A percentile compares a stretch with the other conserved stretches of the same genome.
Conservation (phyloP, 23 tunicate species). For the Clavelina lepadiformis region DNA sequence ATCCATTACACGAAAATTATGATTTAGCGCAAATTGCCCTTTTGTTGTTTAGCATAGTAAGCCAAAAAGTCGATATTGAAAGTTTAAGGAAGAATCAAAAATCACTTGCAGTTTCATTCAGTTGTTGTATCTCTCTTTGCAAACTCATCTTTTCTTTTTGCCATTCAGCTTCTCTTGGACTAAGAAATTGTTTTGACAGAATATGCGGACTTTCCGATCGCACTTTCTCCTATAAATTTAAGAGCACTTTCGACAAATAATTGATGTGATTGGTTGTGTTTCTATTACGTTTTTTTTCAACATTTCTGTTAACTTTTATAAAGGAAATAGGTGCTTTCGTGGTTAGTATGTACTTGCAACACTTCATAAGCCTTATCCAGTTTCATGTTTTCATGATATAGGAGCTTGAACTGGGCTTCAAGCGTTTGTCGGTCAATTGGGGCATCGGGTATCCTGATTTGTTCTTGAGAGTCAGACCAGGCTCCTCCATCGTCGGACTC, state of each 20-base stretch:
- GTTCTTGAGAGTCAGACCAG: slow-evolving; percentile 1
- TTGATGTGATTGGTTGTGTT: too few relatives aligned
- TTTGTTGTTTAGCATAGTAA: too few relatives aligned
- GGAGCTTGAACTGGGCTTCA: slow-evolving; percentile 53
- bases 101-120: slow-evolving; percentile 26
- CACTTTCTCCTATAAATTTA: slow-evolving; percentile 21
- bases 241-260: too few relatives aligned
- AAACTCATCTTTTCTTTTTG: slow-evolving; percentile 32
- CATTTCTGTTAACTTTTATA: too few relatives aligned
- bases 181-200: slow-evolving; percentile 18
- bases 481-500: slow-evolving; percentile 11
- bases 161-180: slow-evolving; percentile 49
- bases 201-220: slow-evolving; percentile 43
- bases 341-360: slow-evolving; percentile 29
- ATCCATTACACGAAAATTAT: too few relatives aligned
- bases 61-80: too few relatives aligned
- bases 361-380: slow-evolving; percentile 48
- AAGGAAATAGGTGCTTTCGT: too few relatives aligned
- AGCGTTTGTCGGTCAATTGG: slow-evolving; percentile 42
- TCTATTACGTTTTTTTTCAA: too few relatives aligned
- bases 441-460: slow-evolving; percentile 3
- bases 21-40: too few relatives aligned
- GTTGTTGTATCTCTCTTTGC: slow-evolving; percentile 14
- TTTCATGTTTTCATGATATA: slow-evolving; percentile 47
- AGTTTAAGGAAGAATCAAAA: too few relatives aligned